Evolutionary conservation across 92 coral and sea anemone species (phyloP).

Genomic region (Nematostella vectensis): DNA sequence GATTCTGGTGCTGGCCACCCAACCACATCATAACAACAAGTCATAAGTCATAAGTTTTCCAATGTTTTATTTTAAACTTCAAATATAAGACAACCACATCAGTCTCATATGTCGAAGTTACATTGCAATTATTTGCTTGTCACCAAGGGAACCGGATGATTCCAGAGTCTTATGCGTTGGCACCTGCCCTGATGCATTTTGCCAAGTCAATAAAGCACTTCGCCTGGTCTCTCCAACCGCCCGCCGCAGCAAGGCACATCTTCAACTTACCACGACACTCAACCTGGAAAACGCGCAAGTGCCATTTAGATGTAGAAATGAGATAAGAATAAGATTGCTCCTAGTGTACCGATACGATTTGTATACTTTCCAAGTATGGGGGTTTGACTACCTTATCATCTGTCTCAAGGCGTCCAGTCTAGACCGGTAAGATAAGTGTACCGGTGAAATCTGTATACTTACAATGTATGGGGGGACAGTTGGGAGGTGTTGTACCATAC

Average conservation of each 20-base stretch:
- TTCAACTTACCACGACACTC: conserved; percentile 38
- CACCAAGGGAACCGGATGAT: neutral
- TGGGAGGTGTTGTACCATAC: conserved; percentile 47
- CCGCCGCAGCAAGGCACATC: conserved; percentile 13
- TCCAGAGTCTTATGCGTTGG: conserved; percentile 3
- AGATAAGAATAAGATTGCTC: no score
- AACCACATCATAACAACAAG: no score
- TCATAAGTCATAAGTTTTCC: no score
- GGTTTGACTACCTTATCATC: no score
- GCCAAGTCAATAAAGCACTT: conserved; percentile 15
- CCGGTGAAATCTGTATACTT: conserved; percentile 5
- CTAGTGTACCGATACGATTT: no score
- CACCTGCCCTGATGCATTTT: conserved; percentile 31
- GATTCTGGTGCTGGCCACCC: no score
- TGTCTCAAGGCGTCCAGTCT: conserved; percentile 1
- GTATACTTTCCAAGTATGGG: no score
- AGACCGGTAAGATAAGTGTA: neutral
- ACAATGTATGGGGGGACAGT: conserved; percentile 52
- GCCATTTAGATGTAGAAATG: no score
- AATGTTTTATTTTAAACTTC: no score
- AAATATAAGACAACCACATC: no score
- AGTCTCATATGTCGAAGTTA: no score
- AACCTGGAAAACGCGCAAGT: conserved; percentile 13
- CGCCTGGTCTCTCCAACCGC: neutral
- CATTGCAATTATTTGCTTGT: no score